phyloP scores from a whole-genome alignment of 2,797 vertebrate genomes.

The Sorex maritimensis region DNA sequence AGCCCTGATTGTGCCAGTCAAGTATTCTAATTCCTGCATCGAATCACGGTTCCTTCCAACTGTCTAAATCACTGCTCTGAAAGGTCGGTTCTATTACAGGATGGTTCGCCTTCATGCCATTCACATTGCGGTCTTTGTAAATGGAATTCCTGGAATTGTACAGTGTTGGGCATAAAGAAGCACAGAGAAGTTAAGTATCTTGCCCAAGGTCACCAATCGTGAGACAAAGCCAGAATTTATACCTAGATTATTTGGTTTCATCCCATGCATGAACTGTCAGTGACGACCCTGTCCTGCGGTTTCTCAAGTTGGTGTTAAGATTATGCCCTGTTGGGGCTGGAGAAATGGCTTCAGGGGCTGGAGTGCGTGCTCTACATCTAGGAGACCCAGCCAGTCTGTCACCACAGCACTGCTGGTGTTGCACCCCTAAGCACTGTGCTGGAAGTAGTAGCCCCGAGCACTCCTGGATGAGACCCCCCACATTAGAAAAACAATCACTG shows the following conservation, averaged over 20 bases:
- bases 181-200: background rate
- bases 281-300: background rate
- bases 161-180: too few relatives aligned
- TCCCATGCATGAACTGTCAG: slow-evolving; percentile 22
- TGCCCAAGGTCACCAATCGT: background rate
- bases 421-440: too few relatives aligned
- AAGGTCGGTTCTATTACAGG: background rate
- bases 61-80: background rate
- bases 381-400: too few relatives aligned
- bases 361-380: too few relatives aligned
- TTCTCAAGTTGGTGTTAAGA: background rate
- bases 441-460: too few relatives aligned
- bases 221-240: slow-evolving; percentile 23
- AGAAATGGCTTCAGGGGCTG: too few relatives aligned
- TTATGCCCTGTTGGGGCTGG: too few relatives aligned
- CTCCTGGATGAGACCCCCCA: too few relatives aligned
- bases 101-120: background rate
- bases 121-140: background rate
- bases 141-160: background rate
- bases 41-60: background rate
- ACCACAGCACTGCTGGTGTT: too few relatives aligned
- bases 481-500: too few relatives aligned
- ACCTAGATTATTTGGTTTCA: background rate
- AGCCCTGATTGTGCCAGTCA: background rate
- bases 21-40: background rate